phyloP scores from a whole-genome alignment of 1,140 invertebrate species.

The Frieseomelitta varia region DNA sequence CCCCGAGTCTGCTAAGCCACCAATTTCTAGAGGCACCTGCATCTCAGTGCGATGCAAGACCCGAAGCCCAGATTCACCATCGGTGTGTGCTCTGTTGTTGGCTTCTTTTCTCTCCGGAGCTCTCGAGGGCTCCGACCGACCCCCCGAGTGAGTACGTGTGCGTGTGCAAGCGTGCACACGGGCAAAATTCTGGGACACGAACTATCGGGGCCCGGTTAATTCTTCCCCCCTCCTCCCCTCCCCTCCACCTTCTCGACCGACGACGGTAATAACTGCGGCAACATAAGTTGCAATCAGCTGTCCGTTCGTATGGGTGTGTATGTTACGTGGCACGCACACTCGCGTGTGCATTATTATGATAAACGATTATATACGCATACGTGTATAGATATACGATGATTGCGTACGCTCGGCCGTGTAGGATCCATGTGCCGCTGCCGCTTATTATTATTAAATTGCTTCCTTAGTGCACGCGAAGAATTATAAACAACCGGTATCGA shows the following conservation, averaged over 20 bases:
- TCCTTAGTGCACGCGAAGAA: slow-evolving; percentile 52
- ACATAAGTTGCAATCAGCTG: slow-evolving; percentile 52
- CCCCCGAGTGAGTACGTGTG: slow-evolving; percentile 3
- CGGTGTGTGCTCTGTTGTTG: slow-evolving; percentile 53
- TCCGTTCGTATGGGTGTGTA: slow-evolving; percentile 37
- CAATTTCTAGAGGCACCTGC: slow-evolving; percentile 64
- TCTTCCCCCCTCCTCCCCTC: slow-evolving; percentile 24
- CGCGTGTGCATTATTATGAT: slow-evolving; percentile 33
- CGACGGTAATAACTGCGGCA: slow-evolving; percentile 54
- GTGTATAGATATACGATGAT: slow-evolving; percentile 20
- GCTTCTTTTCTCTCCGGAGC: slow-evolving; percentile 19
- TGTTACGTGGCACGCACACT: slow-evolving; percentile 13
- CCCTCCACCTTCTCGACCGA: background rate
- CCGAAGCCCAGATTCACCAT: slow-evolving; percentile 71
- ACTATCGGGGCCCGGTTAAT: slow-evolving; percentile 49
- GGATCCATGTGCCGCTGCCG: slow-evolving; percentile 28
- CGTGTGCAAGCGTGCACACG: slow-evolving; percentile 37
- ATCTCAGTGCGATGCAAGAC: slow-evolving; percentile 60
- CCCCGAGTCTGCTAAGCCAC: slow-evolving; percentile 31
- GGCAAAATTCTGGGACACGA: slow-evolving; percentile 64
- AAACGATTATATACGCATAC: slow-evolving; percentile 47
- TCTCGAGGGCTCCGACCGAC: background rate
- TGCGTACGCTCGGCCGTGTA: background rate
- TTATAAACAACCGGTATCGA: slow-evolving; percentile 56
- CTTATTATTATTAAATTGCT: slow-evolving; percentile 57